Percentiles rank a stretch among this genome's conserved stretches.
Conservation (phyloP, 2,113 vertebrate genomes). For the Nettapus auritus region DNA sequence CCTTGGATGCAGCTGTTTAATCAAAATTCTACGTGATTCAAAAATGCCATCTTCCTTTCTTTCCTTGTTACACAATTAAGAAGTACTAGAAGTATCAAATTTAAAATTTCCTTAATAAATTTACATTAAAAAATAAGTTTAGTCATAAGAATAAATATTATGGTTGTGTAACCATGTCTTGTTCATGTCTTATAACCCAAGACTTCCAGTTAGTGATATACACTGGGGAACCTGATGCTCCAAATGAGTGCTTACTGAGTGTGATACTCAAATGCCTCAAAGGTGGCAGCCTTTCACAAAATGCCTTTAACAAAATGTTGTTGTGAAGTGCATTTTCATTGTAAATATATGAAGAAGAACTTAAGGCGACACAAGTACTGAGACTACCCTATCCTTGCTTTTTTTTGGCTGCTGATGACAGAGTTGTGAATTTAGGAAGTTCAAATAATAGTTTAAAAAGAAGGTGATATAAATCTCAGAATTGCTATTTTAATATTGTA, state of each 20-base stretch:
- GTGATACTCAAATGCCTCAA: not conserved
- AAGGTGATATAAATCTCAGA: not conserved
- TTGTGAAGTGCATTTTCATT: not conserved
- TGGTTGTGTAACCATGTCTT: not conserved
- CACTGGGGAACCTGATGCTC: rapidly evolving
- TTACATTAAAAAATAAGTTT: not conserved
- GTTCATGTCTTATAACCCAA: not conserved
- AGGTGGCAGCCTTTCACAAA: not conserved
- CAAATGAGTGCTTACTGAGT: not conserved
- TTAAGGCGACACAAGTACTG: not conserved
- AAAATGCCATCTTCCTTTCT: not conserved
- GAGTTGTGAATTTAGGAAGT: not conserved
- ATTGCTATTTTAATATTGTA: not conserved
- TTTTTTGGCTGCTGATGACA: not conserved
- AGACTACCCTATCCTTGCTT: not conserved
- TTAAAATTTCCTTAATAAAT: not conserved
- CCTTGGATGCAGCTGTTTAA: not conserved
- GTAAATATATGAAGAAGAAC: not conserved
- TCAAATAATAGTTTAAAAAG: not conserved
- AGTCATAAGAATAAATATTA: not conserved
- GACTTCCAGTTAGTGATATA: not conserved
- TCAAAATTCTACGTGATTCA: not conserved
- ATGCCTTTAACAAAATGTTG: not conserved
- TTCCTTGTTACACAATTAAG: not conserved
- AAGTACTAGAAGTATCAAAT: not conserved